Base-by-base conservation (phyloP, 1,140 invertebrate genomes). In the Calosoma granatense region DNA sequence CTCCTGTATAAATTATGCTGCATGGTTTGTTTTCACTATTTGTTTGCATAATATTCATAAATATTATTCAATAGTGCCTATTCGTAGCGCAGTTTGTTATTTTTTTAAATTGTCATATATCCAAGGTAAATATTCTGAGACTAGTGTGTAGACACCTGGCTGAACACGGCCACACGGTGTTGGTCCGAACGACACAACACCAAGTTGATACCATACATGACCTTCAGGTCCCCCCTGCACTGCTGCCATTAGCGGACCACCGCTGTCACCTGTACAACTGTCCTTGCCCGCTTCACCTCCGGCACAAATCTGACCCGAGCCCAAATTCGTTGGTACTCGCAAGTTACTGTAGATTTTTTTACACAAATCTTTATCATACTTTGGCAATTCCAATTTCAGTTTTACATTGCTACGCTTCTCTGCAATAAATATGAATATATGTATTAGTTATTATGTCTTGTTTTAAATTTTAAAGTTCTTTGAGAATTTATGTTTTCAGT, bases 61-160 rank as follows among this genome's bases (percentile, higher is more conserved):
- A n/a, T n/a, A n/a, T n/a, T n/a, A n/a, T n/a, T n/a, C n/a, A n/a
- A n/a, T n/a, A n/a, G n/a, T n/a, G n/a, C n/a, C n/a, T n/a, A n/a
- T n/a, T n/a, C n/a, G n/a, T n/a, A n/a, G n/a, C 26, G n/a, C 26
- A n/a, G 26, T 36, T 36, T 6, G n/a, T 9, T 36, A 36, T 36
- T 36, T 47, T 51, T n/a, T n/a, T 15, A 6, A 22, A 82, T n/a
- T n/a, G n/a, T n/a, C n/a, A n/a, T n/a, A n/a, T n/a, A n/a, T 81
- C 80, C 80, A 82, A 1, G 74, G 65, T 9, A 76, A 55, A 60
- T 81, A 82, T 39, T 74, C 64, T 55, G 66, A 70, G 1, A 83
- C 74, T 61, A 74, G 76, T 3, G 79, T 81, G 61, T 82, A 83
- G 9, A 84, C 76, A 1, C 76, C 79, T 0, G 80, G 79, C 0